A percentile compares a stretch with the other conserved stretches of the same genome.
phyloP scores from a whole-genome alignment of 1,140 invertebrate genomes.

The Plectrocnemia conspersa region DNA sequence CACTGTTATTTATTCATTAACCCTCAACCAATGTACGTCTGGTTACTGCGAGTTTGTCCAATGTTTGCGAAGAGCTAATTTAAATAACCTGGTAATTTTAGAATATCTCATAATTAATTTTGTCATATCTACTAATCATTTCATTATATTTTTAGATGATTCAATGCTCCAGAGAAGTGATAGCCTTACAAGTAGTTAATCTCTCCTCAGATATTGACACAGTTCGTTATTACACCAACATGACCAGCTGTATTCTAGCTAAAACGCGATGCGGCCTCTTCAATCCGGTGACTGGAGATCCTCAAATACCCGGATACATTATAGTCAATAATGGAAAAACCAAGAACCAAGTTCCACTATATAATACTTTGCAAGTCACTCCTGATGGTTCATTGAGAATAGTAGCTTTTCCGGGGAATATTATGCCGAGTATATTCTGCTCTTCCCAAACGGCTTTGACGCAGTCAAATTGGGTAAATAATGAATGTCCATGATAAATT shows the following conservation, averaged over 20 bases:
- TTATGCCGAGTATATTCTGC: constrained; percentile 38
- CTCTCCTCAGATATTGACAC: constrained; percentile 49
- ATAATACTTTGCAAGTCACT: constrained; percentile 52
- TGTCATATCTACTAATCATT: not conserved
- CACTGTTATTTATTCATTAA: constrained; percentile 15
- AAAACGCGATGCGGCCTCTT: constrained; percentile 50
- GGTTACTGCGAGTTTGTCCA: constrained; percentile 56
- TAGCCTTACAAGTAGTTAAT: constrained; percentile 47
- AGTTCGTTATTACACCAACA: constrained; percentile 52
- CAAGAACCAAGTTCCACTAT: constrained; percentile 38
- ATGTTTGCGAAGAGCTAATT: constrained; percentile 52
- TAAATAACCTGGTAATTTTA: constrained; percentile 49
- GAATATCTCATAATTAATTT: not conserved
- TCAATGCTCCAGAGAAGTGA: constrained; percentile 50
- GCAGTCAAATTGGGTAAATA: constrained; percentile 39
- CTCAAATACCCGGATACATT: constrained; percentile 49
- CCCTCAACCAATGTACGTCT: constrained; percentile 41
- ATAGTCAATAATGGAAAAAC: constrained; percentile 34
- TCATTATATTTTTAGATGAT: constrained; percentile 41
- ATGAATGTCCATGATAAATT: constrained; percentile 30
- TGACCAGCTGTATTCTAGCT: constrained; percentile 54
- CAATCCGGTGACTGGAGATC: constrained; percentile 56
- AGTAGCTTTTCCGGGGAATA: constrained; percentile 46
- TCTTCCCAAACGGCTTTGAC: constrained; percentile 37
- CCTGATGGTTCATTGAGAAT: constrained; percentile 50